Evolutionary conservation across 2,888 invertebrate species (phyloP).

Genomic region (Linnaemya vulpina): DNA sequence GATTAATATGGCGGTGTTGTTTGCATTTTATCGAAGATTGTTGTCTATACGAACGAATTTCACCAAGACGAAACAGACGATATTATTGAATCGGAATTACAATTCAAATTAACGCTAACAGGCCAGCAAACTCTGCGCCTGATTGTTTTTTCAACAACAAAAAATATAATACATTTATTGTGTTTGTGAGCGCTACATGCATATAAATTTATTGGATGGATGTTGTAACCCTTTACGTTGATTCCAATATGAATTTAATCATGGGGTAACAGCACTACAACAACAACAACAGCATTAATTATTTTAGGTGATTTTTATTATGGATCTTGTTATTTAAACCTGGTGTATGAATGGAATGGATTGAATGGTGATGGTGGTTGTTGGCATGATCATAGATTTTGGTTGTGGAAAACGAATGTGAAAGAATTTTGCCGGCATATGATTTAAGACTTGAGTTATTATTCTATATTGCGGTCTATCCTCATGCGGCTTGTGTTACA

Average conservation of each 20-base stretch:
- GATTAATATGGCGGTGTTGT: conserved; percentile 43
- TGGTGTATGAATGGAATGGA: neutral
- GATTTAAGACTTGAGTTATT: conserved; percentile 24
- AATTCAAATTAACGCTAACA: conserved; percentile 37
- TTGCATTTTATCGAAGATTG: conserved; percentile 43
- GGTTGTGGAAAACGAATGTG: neutral
- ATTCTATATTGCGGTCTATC: conserved; percentile 2
- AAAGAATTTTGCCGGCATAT: conserved; percentile 25
- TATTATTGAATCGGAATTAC: conserved; percentile 41
- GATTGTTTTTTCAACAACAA: conserved; percentile 26
- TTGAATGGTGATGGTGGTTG: neutral
- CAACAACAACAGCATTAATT: conserved; percentile 30
- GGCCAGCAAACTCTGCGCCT: too few relatives aligned
- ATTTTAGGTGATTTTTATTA: conserved; percentile 59
- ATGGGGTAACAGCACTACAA: conserved; percentile 59
- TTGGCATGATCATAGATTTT: conserved; percentile 27
- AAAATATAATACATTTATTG: conserved; percentile 24
- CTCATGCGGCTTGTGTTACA: neutral
- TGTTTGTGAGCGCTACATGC: neutral
- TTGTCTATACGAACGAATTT: conserved; percentile 53
- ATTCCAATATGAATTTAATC: conserved; percentile 58
- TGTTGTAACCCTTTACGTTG: conserved; percentile 54
- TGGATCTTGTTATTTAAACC: conserved; percentile 56
- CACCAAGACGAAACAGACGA: conserved; percentile 55
- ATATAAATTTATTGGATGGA: conserved; percentile 13